Base-by-base conservation (phyloP, 2,797 vertebrate genomes). In the Microctenopoma lineatum region DNA sequence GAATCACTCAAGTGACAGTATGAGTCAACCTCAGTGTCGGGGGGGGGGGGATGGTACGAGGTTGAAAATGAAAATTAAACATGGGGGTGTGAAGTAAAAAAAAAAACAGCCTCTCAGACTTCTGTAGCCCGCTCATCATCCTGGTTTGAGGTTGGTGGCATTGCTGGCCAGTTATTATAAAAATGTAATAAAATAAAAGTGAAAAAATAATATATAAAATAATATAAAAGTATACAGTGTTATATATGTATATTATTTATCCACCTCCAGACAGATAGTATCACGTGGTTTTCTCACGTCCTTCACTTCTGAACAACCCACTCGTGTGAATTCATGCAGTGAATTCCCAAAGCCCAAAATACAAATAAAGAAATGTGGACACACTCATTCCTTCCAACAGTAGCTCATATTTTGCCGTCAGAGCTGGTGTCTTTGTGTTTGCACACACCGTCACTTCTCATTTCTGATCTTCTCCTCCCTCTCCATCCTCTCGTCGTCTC, bases 371-470 rank as follows among this genome's bases (percentile, higher is more conserved):
- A 21, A 21, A 21, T 21, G 21, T 21, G 21, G 21, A 21, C 21
- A 21, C 21, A 52, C 27, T n/a, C 51, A 32, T 53, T 10, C 39
- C 51, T 32, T 27, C 47, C 39, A 26, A 60, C 53, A 46, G 45
- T 38, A 50, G 8, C 10, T 34, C 38, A 27, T 48, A 32, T 77
- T 75, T 69, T 59, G 77, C 74, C 68, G 75, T 75, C 64, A 83
- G 53, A 34, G 50, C 64, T 14, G 34, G 46, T 73, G 76, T 82
- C 80, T 78, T 45, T 68, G 48, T 79, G 82, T 89, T 87, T 84
- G 73, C 84, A 80, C 75, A 83, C 82, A 74, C 77, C 52, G 50
- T 73, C 74, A 78, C 84, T 71, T 75, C 71, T 68, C 27, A 77
- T 81, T 74, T 69, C 71, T 32, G 74, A 84, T 75, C 73, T 57